Percentiles rank a stretch among this genome's conserved stretches.
phyloP scores from a whole-genome alignment of 2,113 vertebrate species.

The Centropus unirufus region DNA sequence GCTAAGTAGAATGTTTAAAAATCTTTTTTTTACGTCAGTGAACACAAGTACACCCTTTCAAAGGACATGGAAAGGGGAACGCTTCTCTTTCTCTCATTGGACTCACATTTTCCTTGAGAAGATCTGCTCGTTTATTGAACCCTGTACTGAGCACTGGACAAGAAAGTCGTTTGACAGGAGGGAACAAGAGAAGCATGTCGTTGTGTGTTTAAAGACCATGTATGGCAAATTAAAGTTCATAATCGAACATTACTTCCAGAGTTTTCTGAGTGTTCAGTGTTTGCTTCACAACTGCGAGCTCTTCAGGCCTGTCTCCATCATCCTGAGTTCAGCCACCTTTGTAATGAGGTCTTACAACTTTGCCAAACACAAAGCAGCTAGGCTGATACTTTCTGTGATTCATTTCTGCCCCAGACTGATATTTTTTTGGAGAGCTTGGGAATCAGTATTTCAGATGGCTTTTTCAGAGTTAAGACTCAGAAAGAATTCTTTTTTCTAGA shows the following conservation, averaged over 20 bases:
- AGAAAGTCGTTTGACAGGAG: neutral
- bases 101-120: neutral
- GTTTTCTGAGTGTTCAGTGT: neutral
- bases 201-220: neutral
- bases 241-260: neutral
- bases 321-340: neutral
- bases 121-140: neutral
- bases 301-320: fast-evolving
- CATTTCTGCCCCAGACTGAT: neutral
- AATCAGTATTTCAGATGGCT: neutral
- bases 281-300: neutral
- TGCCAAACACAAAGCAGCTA: neutral
- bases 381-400: neutral
- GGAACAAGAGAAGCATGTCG: neutral
- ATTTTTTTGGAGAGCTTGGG: neutral
- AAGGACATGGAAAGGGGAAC: neutral
- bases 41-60: neutral
- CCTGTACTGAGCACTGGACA: neutral
- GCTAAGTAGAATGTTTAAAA: neutral
- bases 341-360: neutral
- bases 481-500: neutral
- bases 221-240: neutral
- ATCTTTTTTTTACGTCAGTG: neutral
- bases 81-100: neutral
- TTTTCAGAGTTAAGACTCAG: neutral